Evolutionary conservation across 1,140 invertebrate genomes (phyloP), one percentile per base, ranked within the genome.

Genomic region (Heliconius melpomene): DNA sequence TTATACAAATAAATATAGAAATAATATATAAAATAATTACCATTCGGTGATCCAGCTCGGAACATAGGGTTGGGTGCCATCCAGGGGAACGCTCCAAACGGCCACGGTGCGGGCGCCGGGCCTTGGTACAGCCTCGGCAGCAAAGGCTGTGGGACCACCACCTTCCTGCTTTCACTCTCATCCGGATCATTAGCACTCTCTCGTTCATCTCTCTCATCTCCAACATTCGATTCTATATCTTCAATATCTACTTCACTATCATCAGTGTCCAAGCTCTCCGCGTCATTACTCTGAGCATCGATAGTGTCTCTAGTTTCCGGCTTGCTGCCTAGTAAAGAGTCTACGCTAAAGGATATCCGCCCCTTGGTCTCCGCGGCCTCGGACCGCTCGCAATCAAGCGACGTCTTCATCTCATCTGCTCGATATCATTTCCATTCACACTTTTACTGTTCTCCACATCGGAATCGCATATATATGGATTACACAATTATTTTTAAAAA

Each of bases 381-480:
- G 74, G 92, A 90, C 84, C 93, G 89, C 85, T 94, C 92, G 86
- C 90, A 93, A 88, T 93, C 93, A 77, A 94, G 87, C 89, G 93
- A 88, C 80, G 93, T 94, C 92, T 94, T 94, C 93, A 94, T 94
- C 85, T 93, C 93, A 93, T 90, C 88, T 91, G 82, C 87, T 85
- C 84, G 84, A 90, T 90, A 70, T 86, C 93, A 93, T 94, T 83
- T 85, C 82, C 90, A 78, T 83, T 74, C 81, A 77, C 77, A 46
- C 78, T 70, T 80, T 72, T 81, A 74, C 81, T 81, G 78, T 77
- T 23, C 74, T 57, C 72, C 76, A 81, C 81, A 74, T 74, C 74
- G 52, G 46, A 75, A 74, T 78, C 40, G 72, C 16, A 54, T 70
- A 23, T 36, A 9, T 23, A 20, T n/a, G n/a, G 2, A 40, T 38